Percentiles rank a stretch among this genome's conserved stretches.
Conservation (phyloP, 2,888 invertebrate species). For the Mythimna lalbum region DNA sequence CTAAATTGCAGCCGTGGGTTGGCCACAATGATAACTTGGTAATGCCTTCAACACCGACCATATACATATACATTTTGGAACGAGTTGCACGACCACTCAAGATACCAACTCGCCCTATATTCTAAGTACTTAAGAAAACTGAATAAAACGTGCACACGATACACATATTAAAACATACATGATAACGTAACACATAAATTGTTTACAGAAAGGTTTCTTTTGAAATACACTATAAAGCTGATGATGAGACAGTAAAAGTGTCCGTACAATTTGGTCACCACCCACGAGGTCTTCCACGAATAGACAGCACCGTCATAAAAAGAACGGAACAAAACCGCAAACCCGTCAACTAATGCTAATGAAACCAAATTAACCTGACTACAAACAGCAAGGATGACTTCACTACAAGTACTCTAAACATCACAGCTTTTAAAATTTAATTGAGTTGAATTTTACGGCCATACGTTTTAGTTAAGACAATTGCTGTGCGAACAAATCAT, state of each 20-base stretch:
- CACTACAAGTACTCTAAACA: constrained; percentile 59
- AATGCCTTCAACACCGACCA: constrained; percentile 30
- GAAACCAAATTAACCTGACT: constrained; percentile 78
- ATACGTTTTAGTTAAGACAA: constrained; percentile 48
- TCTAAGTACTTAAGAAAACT: constrained; percentile 33
- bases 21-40: constrained; percentile 52
- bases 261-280: constrained; percentile 76
- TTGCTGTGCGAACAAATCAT: constrained; percentile 58
- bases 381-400: constrained; percentile 75
- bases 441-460: constrained; percentile 45
- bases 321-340: constrained; percentile 80
- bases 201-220: constrained; percentile 65
- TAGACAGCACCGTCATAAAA: constrained; percentile 81
- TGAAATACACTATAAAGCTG: constrained; percentile 75
- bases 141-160: neutral
- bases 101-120: constrained; percentile 13
- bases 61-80: constrained; percentile 30
- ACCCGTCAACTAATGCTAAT: constrained; percentile 78
- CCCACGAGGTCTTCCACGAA: constrained; percentile 81
- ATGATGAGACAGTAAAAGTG: constrained; percentile 79
- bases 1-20: constrained; percentile 63
- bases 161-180: constrained; percentile 13
- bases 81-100: constrained; percentile 32
- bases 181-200: constrained; percentile 57
- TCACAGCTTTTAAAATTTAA: constrained; percentile 49